Conservation (phyloP, 2,888 invertebrate genomes). For the Parochlus steinenii region DNA sequence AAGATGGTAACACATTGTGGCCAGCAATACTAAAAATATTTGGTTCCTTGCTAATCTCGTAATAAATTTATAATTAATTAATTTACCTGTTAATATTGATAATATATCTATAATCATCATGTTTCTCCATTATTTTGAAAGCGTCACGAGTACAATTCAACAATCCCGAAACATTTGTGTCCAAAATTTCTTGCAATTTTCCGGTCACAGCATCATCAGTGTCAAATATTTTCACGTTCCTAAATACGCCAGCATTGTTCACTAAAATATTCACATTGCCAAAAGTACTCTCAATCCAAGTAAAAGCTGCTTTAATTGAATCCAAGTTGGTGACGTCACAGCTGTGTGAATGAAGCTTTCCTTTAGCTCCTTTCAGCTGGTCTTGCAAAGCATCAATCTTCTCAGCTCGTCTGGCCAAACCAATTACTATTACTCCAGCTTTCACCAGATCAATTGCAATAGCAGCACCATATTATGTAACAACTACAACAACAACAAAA, state of each 20-base stretch:
- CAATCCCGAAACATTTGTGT: conserved; percentile 31
- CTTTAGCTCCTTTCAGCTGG: not conserved
- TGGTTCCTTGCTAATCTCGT: no score
- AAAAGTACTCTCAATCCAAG: conserved; percentile 29
- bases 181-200: conserved; percentile 24
- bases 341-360: conserved; percentile 22
- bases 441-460: conserved; percentile 16
- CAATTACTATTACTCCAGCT: conserved; percentile 10
- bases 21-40: conserved; percentile 22
- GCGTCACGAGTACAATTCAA: conserved; percentile 31
- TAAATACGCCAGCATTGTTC: conserved; percentile 36
- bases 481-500: no score
- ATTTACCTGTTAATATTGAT: no score
- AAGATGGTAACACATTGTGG: conserved; percentile 1
- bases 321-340: conserved; percentile 37
- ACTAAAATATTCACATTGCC: conserved; percentile 38
- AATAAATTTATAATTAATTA: no score
- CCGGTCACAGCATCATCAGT: conserved; percentile 10
- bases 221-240: conserved; percentile 5
- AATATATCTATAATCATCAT: conserved; percentile 28
- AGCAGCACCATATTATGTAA: conserved; percentile 34
- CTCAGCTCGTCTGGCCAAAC: conserved; percentile 9
- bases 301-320: conserved; percentile 36
- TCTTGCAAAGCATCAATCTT: conserved; percentile 1
- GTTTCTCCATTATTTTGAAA: conserved; percentile 30